These are phyloP conservation scores for Anniella stebbinsi DNA, from an alignment of 2,797 vertebrate genomes.

Conservation along the genomic window DNA sequence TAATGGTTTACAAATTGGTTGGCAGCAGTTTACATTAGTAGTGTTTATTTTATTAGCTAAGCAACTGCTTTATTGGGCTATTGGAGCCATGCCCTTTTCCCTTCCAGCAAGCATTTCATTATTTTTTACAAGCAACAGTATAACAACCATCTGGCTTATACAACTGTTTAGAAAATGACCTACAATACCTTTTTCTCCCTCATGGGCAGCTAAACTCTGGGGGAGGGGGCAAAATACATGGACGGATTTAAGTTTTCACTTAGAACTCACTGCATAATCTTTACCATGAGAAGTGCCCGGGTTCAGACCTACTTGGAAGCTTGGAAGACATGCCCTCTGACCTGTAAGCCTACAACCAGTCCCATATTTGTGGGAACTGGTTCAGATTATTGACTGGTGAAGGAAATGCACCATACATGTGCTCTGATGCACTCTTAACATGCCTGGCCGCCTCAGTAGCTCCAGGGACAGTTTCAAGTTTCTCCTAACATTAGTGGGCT, in stretches of 20 bases:
- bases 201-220: not conserved
- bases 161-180: constrained; percentile 25
- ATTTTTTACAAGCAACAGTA: constrained; percentile 22
- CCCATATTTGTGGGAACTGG: not conserved
- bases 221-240: not conserved
- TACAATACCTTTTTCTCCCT: not conserved
- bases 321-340: not conserved
- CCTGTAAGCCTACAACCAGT: not conserved
- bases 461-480: not conserved
- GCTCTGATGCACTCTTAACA: not conserved
- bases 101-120: constrained; percentile 31
- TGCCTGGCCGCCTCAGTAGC: no score
- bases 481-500: no score
- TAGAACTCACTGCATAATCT: not conserved
- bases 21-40: constrained; percentile 2
- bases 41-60: constrained; percentile 32
- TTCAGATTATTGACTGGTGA: not conserved
- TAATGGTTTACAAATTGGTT: constrained; percentile 26
- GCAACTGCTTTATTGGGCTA: constrained; percentile 15
- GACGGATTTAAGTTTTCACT: not conserved
- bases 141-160: constrained; percentile 20
- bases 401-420: not conserved
- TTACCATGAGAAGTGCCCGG: not conserved
- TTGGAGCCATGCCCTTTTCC: constrained; percentile 23
- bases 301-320: not conserved